Evolutionary conservation across 2,888 invertebrate genomes (phyloP), one percentile per base, ranked within the genome.

Genomic region (Ectemnius cavifrons): DNA sequence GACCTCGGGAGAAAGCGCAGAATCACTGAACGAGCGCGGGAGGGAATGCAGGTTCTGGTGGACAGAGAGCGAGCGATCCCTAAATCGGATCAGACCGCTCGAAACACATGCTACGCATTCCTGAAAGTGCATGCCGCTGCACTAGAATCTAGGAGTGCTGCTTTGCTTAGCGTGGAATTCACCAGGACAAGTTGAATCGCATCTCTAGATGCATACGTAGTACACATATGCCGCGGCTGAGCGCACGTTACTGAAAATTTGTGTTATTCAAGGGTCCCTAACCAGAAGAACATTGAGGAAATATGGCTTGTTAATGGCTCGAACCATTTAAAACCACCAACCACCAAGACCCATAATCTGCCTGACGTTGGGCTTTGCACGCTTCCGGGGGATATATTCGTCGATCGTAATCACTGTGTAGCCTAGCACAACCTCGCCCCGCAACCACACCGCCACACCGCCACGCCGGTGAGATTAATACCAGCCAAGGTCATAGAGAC

Each of bases 81-180:
- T 88, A 88, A 88, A 88, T 88, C 88, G 88, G 87, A 88, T 87
- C 86, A 85, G 75, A 85, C 80, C 83, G 77, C 79, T 71, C 71
- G 84, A 82, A 87, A 83, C 85, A 86, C 83, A 84, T 83, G 85
- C 80, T 80, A 75, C 79, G 82, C 82, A 85, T 86, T 85, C 87
- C 85, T 73, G 78, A 82, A 84, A 84, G 85, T 82, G 79, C 83
- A 83, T 79, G 81, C 77, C 60, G 73, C 73, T 57, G 57, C 79
- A 28, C 67, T 49, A 64, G 67, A 70, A 71, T 63, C 70, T 58
- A 64, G 63, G 66, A 64, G 59, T 64, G 62, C 62, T 62, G 66
- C 62, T 57, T 63, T 57, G 68, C 71, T 65, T 71, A 37, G 37
- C 37, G 37, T 37, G 37, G 37, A 37, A 37, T 37, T 37, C 8